Evolutionary conservation across 1,140 invertebrate genomes (phyloP).

Genomic region (Helicoverpa armigera): DNA sequence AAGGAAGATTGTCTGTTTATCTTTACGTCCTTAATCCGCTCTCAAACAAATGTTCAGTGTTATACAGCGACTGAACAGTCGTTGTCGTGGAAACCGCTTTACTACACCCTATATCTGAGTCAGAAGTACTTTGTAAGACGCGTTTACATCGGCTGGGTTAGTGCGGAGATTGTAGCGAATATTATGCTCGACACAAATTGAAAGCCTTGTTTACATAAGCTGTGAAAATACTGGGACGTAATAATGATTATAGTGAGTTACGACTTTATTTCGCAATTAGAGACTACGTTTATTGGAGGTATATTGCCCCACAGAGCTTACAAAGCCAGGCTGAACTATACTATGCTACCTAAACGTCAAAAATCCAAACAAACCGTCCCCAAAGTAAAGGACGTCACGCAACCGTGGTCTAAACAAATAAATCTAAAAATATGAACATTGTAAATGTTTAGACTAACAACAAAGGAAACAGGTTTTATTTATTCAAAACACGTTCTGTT

Average conservation of each 20-base stretch:
- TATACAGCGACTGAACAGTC: slow-evolving; percentile 7
- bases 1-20: slow-evolving; percentile 36
- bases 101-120: slow-evolving; percentile 11
- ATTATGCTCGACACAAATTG: background rate
- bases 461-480: background rate
- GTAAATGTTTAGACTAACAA: slow-evolving; percentile 34
- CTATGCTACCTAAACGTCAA: background rate
- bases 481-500: slow-evolving; percentile 38
- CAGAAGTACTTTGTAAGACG: background rate
- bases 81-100: slow-evolving; percentile 30
- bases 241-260: no score
- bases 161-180: background rate
- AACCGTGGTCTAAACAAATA: slow-evolving; percentile 14
- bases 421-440: slow-evolving; percentile 30
- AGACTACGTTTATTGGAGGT: background rate
- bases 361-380: background rate
- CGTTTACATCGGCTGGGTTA: background rate
- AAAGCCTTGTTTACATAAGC: background rate
- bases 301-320: background rate
- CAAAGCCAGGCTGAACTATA: background rate
- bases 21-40: background rate
- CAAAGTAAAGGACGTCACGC: slow-evolving; percentile 19
- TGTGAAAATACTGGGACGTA: background rate
- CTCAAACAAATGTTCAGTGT: slow-evolving; percentile 32
- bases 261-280: no score